Evolutionary conservation across 2,797 vertebrate species (phyloP).

Genomic region (Carcharodon carcharias): DNA sequence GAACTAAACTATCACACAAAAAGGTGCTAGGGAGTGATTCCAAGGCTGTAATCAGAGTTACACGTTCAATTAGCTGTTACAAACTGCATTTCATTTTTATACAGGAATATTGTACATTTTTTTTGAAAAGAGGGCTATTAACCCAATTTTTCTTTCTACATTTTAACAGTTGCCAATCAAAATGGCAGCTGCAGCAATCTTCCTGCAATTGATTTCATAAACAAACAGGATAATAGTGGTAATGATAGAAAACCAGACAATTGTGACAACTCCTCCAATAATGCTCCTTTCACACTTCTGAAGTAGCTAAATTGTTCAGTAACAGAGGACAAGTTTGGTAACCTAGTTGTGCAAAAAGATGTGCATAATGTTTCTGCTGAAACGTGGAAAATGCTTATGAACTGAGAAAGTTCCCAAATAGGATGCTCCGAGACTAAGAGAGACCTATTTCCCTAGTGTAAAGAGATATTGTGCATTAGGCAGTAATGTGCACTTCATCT

Average conservation of each 20-base stretch:
- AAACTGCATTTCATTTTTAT: neutral
- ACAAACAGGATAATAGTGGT: neutral
- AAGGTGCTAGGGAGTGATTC: neutral
- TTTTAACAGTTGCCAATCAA: slow-evolving; percentile 1
- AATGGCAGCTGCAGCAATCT: neutral
- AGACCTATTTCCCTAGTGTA: neutral
- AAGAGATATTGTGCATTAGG: neutral
- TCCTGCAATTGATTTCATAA: neutral
- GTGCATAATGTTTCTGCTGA: neutral
- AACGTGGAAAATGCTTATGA: neutral
- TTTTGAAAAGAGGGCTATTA: neutral
- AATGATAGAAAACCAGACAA: neutral
- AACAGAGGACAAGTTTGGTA: neutral
- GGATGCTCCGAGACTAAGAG: neutral
- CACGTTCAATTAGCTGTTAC: neutral
- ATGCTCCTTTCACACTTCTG: neutral
- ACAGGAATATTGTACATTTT: neutral
- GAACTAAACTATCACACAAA: neutral
- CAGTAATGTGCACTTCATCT: neutral
- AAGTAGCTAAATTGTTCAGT: neutral
- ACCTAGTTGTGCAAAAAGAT: neutral
- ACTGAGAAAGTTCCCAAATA: neutral
- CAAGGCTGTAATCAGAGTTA: neutral
- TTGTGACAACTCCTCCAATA: neutral
- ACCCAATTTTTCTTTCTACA: neutral